phyloP scores from a whole-genome alignment of 1,140 invertebrate species.

The Pissodes strobi region DNA sequence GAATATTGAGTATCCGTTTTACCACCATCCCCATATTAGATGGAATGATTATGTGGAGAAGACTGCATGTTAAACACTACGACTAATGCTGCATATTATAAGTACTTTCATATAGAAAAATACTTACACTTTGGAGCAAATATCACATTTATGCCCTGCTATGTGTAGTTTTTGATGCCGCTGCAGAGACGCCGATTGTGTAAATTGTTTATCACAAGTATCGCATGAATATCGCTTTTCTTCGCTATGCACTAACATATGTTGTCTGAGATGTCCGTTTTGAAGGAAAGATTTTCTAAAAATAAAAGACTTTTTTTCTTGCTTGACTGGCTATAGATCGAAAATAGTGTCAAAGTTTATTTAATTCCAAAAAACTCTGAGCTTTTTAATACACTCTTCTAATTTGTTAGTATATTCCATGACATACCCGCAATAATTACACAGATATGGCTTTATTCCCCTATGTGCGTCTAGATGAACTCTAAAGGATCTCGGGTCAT shows the following conservation, averaged over 20 bases:
- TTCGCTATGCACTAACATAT: conserved; percentile 14
- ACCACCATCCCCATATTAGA: too few relatives aligned
- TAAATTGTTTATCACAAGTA: conserved; percentile 23
- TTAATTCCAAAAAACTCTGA: background rate
- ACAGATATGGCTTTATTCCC: conserved; percentile 12
- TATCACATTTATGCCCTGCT: too few relatives aligned
- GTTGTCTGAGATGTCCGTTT: conserved; percentile 16
- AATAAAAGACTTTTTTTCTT: conserved; percentile 1
- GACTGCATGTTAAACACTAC: too few relatives aligned
- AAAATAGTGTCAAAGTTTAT: background rate
- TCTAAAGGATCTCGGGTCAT: conserved; percentile 15
- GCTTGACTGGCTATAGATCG: background rate
- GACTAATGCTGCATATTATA: too few relatives aligned
- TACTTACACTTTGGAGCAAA: too few relatives aligned
- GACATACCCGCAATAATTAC: conserved; percentile 21
- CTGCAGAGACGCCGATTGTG: background rate
- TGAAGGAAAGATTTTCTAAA: conserved; percentile 23
- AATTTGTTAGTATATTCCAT: background rate
- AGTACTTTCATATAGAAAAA: too few relatives aligned
- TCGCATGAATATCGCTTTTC: conserved; percentile 16
- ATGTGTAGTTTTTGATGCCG: conserved; percentile 13
- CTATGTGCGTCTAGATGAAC: conserved; percentile 9
- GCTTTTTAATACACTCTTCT: background rate
- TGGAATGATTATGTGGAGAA: too few relatives aligned
- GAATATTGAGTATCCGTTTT: too few relatives aligned